Conservation (phyloP, 2,797 vertebrate species). For the Pipistrellus kuhlii region DNA sequence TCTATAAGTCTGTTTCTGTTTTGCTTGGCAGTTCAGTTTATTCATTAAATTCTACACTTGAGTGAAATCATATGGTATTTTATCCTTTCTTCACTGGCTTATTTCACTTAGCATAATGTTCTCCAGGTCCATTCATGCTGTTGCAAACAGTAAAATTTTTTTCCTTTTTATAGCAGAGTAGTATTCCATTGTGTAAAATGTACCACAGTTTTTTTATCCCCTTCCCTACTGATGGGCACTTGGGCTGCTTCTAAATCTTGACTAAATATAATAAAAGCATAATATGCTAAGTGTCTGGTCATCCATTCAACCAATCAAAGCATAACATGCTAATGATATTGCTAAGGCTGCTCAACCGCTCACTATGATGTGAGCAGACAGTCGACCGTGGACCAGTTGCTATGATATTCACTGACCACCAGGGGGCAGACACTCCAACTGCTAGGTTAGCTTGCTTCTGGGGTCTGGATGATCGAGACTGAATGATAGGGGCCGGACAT, state of each 20-base stretch:
- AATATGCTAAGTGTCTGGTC: no score
- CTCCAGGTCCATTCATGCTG: neutral
- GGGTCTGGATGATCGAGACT: accelerated
- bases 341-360: no score
- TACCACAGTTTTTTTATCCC: neutral
- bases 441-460: no score
- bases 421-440: no score
- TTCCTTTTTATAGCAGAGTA: neutral
- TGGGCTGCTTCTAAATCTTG: neutral
- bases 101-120: neutral
- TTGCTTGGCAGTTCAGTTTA: neutral
- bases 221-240: neutral
- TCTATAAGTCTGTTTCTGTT: neutral
- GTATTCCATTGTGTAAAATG: neutral
- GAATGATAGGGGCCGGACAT: no score
- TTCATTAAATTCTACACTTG: neutral
- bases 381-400: no score
- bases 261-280: no score
- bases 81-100: neutral
- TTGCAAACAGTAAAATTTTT: neutral
- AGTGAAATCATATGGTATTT: neutral
- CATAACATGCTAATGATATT: no score
- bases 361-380: no score
- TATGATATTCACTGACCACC: no score
- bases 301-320: no score